Conservation (phyloP, 1,140 invertebrate genomes). For the Panonychus citri region DNA sequence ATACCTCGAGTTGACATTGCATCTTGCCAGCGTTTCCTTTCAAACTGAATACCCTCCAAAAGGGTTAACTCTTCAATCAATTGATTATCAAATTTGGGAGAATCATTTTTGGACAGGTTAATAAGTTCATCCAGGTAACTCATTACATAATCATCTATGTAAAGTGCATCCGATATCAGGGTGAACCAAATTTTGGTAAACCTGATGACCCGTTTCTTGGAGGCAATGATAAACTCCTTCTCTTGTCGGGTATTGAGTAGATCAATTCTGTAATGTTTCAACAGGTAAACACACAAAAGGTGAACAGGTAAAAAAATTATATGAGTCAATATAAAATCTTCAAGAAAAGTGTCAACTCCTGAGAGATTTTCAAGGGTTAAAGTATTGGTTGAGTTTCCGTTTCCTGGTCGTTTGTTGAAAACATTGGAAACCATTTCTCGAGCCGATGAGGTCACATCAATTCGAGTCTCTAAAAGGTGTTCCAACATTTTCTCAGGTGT, state of each 20-base stretch:
- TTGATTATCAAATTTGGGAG: slow-evolving; percentile 14
- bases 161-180: slow-evolving; percentile 43
- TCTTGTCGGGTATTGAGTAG: slow-evolving; percentile 31
- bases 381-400: not conserved
- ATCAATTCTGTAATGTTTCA: slow-evolving; percentile 42
- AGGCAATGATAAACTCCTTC: slow-evolving; percentile 42
- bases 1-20: slow-evolving; percentile 9
- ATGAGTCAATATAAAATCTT: slow-evolving; percentile 67
- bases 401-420: not conserved
- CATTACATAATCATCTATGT: slow-evolving; percentile 32
- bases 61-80: slow-evolving; percentile 22
- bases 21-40: slow-evolving; percentile 7
- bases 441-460: slow-evolving; percentile 19
- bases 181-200: slow-evolving; percentile 54
- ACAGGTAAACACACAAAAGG: slow-evolving; percentile 45
- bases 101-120: slow-evolving; percentile 39
- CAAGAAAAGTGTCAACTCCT: slow-evolving; percentile 39
- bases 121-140: slow-evolving; percentile 34
- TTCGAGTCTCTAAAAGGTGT: slow-evolving; percentile 54
- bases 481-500: slow-evolving; percentile 67
- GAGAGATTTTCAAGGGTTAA: not conserved
- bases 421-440: not conserved
- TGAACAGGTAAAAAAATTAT: slow-evolving; percentile 59
- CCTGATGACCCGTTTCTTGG: slow-evolving; percentile 47
- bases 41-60: slow-evolving; percentile 19